Percentiles rank a stretch among this genome's conserved stretches.
Evolutionary conservation across 2,888 invertebrate species (phyloP).

Genomic region (Idaea straminata): DNA sequence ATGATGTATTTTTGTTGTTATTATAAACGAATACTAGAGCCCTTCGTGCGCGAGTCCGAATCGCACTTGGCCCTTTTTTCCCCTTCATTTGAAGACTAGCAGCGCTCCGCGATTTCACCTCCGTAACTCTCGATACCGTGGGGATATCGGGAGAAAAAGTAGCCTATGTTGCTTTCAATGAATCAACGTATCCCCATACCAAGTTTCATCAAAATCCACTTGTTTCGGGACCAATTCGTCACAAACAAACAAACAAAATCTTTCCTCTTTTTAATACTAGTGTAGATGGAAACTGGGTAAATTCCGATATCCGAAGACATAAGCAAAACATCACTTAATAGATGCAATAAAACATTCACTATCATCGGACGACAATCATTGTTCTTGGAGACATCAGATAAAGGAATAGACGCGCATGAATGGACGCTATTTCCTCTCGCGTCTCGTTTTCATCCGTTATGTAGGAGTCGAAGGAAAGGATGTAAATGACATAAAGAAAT

Average conservation of each 20-base stretch:
- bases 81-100: not conserved
- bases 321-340: constrained; percentile 1
- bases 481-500: not conserved
- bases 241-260: too few species aligned
- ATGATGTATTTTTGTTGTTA: too few species aligned
- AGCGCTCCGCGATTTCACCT: too few species aligned
- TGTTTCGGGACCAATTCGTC: too few species aligned
- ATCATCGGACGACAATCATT: constrained; percentile 34
- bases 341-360: constrained; percentile 9
- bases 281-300: not conserved
- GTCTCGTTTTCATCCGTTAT: constrained; percentile 2
- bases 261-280: too few species aligned
- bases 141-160: too few species aligned
- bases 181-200: too few species aligned
- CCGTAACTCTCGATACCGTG: too few species aligned
- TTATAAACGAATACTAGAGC: too few species aligned
- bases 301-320: not conserved
- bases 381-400: constrained; percentile 36
- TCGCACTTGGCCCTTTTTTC: not conserved
- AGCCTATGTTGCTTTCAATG: too few species aligned
- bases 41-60: too few species aligned
- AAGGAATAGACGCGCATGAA: constrained; percentile 40
- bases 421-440: constrained; percentile 41
- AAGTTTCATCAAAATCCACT: too few species aligned
- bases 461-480: not conserved